Evolutionary conservation across 2,888 invertebrate genomes (phyloP).

Genomic region (Octodonta nipae): DNA sequence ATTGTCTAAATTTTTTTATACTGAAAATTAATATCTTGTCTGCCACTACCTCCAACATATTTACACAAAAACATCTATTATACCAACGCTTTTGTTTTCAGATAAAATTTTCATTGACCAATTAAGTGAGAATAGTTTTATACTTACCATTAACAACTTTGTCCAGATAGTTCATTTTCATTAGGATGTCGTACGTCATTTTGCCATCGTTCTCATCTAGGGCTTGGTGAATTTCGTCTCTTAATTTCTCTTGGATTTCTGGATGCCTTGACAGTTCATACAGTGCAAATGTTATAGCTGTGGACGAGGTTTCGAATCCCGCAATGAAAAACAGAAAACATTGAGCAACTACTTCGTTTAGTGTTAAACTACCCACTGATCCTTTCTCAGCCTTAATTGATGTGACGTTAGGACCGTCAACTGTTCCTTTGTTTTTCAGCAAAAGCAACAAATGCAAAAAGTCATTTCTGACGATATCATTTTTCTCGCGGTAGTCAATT

Average conservation of each 20-base stretch:
- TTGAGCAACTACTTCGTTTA: too few species aligned
- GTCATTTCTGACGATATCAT: slow-evolving; percentile 30
- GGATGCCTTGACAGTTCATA: slow-evolving; percentile 33
- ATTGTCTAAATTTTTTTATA: too few species aligned
- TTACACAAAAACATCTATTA: too few species aligned
- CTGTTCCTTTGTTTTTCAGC: slow-evolving; percentile 15
- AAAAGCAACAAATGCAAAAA: slow-evolving; percentile 33
- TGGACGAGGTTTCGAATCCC: slow-evolving; percentile 33
- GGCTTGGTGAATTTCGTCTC: slow-evolving; percentile 32
- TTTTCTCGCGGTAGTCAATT: slow-evolving; percentile 28
- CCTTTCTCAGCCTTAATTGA: too few species aligned
- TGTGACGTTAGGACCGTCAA: neutral
- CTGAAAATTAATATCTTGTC: too few species aligned
- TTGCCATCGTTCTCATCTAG: slow-evolving; percentile 27
- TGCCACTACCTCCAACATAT: too few species aligned
- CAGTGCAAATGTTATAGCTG: slow-evolving; percentile 20
- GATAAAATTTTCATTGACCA: too few species aligned
- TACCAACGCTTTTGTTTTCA: too few species aligned
- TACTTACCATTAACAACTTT: slow-evolving; percentile 1
- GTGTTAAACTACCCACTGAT: too few species aligned
- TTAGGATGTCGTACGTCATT: slow-evolving; percentile 36
- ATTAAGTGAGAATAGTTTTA: too few species aligned
- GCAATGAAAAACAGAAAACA: slow-evolving; percentile 42
- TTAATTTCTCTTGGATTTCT: slow-evolving; percentile 30
- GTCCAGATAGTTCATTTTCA: slow-evolving; percentile 20